These are phyloP conservation scores for Ctenopoma multispine DNA, from an alignment of 2,797 vertebrate species.

Conservation along the genomic window DNA sequence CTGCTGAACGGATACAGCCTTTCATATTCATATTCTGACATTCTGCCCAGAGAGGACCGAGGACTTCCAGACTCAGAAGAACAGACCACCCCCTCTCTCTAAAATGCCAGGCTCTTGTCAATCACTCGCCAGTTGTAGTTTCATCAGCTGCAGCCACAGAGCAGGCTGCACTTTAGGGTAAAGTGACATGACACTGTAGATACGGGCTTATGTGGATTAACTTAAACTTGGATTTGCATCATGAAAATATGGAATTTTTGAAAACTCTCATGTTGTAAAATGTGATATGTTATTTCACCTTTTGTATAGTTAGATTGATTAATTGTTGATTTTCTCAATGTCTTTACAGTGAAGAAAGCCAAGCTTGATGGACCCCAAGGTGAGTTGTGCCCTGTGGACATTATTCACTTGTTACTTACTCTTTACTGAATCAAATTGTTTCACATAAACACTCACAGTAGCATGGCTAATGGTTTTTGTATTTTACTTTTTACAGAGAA, in stretches of 20 bases:
- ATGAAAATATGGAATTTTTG: conserved; percentile 7
- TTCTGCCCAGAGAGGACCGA: conserved; percentile 38
- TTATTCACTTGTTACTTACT: background rate
- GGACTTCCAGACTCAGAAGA: conserved; percentile 15
- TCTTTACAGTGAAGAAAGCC: conserved; percentile 94
- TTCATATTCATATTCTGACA: conserved; percentile 60
- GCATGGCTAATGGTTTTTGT: conserved; percentile 18
- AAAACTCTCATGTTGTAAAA: background rate
- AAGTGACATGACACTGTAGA: conserved; percentile 5
- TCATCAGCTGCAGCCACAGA: conserved; percentile 19
- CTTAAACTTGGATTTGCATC: background rate
- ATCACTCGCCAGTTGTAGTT: conserved; percentile 32
- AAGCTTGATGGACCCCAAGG: conserved; percentile 97
- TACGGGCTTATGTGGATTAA: background rate
- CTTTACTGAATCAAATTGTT: background rate
- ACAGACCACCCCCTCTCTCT: conserved; percentile 11
- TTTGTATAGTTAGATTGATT: conserved; percentile 4
- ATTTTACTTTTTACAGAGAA: conserved; percentile 87
- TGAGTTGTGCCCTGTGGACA: conserved; percentile 71
- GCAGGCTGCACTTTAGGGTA: background rate
- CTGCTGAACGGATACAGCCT: conserved; percentile 24
- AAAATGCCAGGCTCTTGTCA: conserved; percentile 59
- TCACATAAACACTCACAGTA: background rate
- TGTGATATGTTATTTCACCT: background rate
- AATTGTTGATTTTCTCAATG: conserved; percentile 32